Conservation (phyloP, 2,113 vertebrate species). For the Mustelus asterias region DNA sequence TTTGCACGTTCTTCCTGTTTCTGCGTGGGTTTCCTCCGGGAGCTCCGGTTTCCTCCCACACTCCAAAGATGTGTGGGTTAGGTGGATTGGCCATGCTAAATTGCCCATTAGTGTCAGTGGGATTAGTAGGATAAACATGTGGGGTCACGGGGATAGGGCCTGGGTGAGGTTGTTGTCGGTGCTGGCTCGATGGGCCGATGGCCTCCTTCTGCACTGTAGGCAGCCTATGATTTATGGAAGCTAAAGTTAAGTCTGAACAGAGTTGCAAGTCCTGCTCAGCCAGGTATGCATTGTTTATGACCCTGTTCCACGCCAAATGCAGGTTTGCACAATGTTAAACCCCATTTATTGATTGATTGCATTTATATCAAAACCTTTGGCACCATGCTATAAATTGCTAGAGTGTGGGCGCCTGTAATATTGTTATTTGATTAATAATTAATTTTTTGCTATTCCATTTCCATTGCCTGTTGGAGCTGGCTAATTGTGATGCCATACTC, state of each 20-base stretch:
- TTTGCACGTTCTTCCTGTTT: too few relatives aligned
- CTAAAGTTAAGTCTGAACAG: not conserved
- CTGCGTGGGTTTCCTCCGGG: too few relatives aligned
- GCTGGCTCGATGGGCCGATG: too few relatives aligned
- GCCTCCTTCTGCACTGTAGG: too few relatives aligned
- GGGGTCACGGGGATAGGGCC: too few relatives aligned
- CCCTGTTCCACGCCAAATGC: not conserved
- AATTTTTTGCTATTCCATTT: not conserved
- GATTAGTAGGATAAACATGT: too few relatives aligned
- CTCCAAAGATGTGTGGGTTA: too few relatives aligned
- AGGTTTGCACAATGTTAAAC: not conserved
- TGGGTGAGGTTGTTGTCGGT: too few relatives aligned
- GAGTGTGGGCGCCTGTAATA: not conserved
- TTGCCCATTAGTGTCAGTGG: too few relatives aligned
- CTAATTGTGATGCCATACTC: not conserved
- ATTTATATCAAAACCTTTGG: conserved; percentile 20
- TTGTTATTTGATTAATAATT: conserved; percentile 21
- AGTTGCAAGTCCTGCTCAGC: not conserved
- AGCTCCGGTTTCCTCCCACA: too few relatives aligned
- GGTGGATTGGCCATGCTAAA: too few relatives aligned
- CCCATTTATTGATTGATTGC: conserved; percentile 4
- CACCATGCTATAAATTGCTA: not conserved
- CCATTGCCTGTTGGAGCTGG: not conserved
- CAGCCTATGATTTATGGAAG: not conserved
- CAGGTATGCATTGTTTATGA: not conserved